phyloP scores from a whole-genome alignment of 35 echinoderm and acorn worm species.

The Lytechinus pictus region DNA sequence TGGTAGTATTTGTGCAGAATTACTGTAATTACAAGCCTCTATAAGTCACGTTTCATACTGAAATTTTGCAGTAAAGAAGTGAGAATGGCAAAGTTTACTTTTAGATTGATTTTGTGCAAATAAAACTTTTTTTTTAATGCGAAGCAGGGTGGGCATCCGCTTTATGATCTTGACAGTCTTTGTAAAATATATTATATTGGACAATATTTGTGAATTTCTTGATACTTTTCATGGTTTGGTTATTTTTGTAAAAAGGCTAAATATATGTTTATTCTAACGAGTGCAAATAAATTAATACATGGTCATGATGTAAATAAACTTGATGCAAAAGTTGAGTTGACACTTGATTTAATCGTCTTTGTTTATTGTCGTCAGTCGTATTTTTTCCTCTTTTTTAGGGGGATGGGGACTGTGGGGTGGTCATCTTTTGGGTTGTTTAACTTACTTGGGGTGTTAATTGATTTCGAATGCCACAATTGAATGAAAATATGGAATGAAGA shows the following conservation, averaged over 20 bases:
- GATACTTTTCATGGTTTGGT: background rate
- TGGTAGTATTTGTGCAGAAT: background rate
- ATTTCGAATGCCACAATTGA: too few relatives aligned
- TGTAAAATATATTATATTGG: background rate
- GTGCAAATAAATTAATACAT: constrained; percentile 4
- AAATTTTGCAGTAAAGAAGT: too few relatives aligned
- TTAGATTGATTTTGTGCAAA: too few relatives aligned
- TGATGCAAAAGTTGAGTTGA: background rate
- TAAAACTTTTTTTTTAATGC: too few relatives aligned
- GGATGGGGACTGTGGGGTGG: too few relatives aligned
- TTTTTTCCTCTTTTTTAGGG: too few relatives aligned
- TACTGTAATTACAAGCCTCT: background rate
- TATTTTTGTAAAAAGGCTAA: constrained; percentile 6
- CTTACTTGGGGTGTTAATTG: too few relatives aligned
- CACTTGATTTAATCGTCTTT: background rate
- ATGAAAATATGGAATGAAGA: too few relatives aligned
- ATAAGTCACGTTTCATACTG: too few relatives aligned
- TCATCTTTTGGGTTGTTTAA: too few relatives aligned
- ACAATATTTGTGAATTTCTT: background rate
- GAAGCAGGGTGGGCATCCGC: too few relatives aligned
- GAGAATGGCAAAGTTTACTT: too few relatives aligned
- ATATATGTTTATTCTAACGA: background rate
- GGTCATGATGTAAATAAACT: background rate
- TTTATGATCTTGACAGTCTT: background rate
- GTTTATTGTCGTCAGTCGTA: background rate